Evolutionary conservation across 2,888 invertebrate species (phyloP).

Genomic region (Rhogogaster chlorosoma): DNA sequence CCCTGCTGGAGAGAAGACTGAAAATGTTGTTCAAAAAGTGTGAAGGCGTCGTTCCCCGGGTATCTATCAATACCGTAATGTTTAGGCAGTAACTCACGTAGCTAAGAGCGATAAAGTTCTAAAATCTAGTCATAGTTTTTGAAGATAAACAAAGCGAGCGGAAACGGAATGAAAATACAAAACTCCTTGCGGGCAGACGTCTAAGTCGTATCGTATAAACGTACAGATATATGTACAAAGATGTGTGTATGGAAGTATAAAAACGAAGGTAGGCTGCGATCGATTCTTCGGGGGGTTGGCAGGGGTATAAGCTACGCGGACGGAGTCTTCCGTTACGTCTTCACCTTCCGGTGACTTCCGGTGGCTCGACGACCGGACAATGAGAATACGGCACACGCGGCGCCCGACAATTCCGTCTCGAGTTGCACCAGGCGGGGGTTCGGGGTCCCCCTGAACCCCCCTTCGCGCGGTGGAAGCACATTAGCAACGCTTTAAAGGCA

Average conservation of each 20-base stretch:
- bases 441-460: constrained; percentile 54
- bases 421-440: constrained; percentile 75
- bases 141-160: constrained; percentile 23
- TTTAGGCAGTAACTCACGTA: constrained; percentile 21
- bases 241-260: background rate
- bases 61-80: constrained; percentile 2
- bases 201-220: background rate
- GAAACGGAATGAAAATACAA: constrained; percentile 39
- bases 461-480: constrained; percentile 65
- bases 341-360: constrained; percentile 78
- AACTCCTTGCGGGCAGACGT: background rate
- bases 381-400: constrained; percentile 71
- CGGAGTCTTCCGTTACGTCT: constrained; percentile 75
- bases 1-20: background rate
- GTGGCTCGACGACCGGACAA: constrained; percentile 71
- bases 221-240: background rate
- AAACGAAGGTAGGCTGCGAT: constrained; percentile 39
- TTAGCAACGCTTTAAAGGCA: constrained; percentile 71
- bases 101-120: background rate
- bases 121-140: constrained; percentile 2
- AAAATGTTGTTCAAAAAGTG: background rate
- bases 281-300: constrained; percentile 21
- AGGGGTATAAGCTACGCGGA: background rate
- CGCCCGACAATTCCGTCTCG: constrained; percentile 77
- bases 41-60: background rate